Evolutionary conservation across 2,888 invertebrate genomes (phyloP), one percentile per base, ranked within the genome.

Genomic region (Rotaria socialis): DNA sequence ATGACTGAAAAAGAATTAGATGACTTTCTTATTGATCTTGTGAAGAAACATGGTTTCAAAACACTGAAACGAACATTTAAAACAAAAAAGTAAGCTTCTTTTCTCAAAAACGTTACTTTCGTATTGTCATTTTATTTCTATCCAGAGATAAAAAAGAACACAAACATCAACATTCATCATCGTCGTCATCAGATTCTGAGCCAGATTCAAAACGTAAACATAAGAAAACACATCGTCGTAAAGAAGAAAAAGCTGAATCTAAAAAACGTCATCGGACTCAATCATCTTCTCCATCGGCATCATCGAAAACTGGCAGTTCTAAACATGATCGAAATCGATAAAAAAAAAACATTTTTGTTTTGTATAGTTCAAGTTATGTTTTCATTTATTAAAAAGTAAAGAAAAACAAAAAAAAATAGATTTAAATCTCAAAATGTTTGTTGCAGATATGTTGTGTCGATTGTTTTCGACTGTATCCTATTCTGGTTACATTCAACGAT

Each of bases 1-100:
- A 56, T 75, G 27, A 75, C 74, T 47, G 84, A 86, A 55, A 86
- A 86, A 41, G 85, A 86, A 41, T 27, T 86, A 2, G 86, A 86
- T 43, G 80, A 85, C 5, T 80, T 85, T 58, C 58, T 86, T 35
- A 10, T 86, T 22, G 85, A 74, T 58, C 27, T 86, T 8, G 43
- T 86, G 5, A 84, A 86, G 16, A 85, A 80, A 84, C 85, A 75
- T 60, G 86, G 85, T 5, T 47, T 43, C n/a, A 80, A 85, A 47
- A 75, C 47, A 16, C 10, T 86, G 43, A 11, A 80, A 22, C 43
- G 47, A 43, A 11, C 80, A 80, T 80, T 80, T 4, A 80, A 80
- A 80, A 47, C 80, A 80, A 80, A 80, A 47, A 80, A 80, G 80
- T 80, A 80, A 22, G 7, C 24, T 14, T 24, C 11, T 4, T 27